Conservation (phyloP, 2,113 vertebrate genomes). For the Pogonocichla stellata region DNA sequence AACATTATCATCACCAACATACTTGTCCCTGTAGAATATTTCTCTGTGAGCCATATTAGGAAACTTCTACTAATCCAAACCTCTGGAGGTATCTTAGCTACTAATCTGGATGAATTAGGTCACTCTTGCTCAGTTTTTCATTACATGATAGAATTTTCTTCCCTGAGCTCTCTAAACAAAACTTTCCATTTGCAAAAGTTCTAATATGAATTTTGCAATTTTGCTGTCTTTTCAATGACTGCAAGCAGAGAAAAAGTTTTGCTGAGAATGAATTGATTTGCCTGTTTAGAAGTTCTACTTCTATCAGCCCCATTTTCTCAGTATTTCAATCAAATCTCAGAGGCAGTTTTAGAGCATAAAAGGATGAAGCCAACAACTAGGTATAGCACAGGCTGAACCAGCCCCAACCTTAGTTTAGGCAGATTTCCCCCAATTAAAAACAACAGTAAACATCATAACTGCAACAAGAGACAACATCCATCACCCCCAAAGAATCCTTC, state of each 20-base stretch:
- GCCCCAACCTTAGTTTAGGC: background rate
- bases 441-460: background rate
- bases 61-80: constrained; percentile 26
- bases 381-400: background rate
- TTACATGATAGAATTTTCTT: background rate
- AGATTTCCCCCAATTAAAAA: background rate
- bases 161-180: background rate
- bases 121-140: background rate
- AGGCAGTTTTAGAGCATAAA: accelerated
- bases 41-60: background rate
- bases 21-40: background rate
- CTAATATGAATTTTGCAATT: background rate
- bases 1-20: background rate
- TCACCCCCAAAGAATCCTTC: background rate
- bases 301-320: background rate
- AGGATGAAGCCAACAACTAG: background rate
- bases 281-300: background rate
- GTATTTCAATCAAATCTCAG: background rate
- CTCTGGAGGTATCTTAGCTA: background rate
- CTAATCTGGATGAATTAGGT: background rate
- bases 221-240: background rate
- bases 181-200: background rate
- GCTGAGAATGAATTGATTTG: background rate
- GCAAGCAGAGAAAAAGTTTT: background rate
- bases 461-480: background rate